Conservation (phyloP, 2,113 vertebrate species). For the Alligator mississippiensis region DNA sequence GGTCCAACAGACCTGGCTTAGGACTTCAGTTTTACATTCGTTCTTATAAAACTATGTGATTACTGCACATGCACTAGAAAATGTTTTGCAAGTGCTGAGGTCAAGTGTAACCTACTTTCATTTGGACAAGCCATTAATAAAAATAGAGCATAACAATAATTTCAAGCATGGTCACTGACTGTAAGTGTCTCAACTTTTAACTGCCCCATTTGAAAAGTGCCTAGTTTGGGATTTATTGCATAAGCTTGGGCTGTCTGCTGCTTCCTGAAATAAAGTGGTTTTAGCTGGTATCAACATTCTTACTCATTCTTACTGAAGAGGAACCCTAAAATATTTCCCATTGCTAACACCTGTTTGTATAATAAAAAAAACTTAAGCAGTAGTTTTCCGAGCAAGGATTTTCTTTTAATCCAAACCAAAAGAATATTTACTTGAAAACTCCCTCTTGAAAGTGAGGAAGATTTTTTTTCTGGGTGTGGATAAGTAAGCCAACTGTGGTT, state of each 20-base stretch:
- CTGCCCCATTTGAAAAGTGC: not conserved
- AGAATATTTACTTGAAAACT: conserved; percentile 10
- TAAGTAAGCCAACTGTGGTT: not conserved
- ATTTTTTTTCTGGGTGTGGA: not conserved
- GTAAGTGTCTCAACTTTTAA: not conserved
- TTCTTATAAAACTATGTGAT: not conserved
- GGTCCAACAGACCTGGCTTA: not conserved
- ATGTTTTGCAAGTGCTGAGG: not conserved
- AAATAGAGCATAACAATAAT: not conserved
- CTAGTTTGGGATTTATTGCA: not conserved
- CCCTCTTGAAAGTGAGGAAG: not conserved
- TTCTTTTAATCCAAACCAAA: not conserved
- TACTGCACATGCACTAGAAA: not conserved
- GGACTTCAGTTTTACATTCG: not conserved
- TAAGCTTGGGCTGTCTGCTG: not conserved
- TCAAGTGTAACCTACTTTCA: not conserved
- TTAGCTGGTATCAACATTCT: not conserved
- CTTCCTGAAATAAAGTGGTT: not conserved
- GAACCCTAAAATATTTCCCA: not conserved
- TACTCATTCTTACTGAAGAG: not conserved
- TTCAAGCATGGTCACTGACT: not conserved
- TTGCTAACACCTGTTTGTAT: not conserved
- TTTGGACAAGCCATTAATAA: not conserved
- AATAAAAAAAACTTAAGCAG: not conserved
- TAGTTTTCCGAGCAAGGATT: not conserved